phyloP scores from a whole-genome alignment of 2,113 vertebrate species.

The Hyla sarda region DNA sequence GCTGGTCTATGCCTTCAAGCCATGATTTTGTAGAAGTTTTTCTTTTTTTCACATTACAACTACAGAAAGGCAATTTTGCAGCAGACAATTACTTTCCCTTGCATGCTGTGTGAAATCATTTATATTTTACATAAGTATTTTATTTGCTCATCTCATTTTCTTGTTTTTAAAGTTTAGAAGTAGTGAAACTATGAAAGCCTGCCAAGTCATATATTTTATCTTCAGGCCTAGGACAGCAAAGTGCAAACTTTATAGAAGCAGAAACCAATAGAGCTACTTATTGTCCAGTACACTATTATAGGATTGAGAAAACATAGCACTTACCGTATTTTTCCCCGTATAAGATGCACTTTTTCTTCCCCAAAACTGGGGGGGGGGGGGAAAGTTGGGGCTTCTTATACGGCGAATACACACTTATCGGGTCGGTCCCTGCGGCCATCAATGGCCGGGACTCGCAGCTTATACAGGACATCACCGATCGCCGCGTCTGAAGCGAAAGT shows the following conservation, averaged over 20 bases:
- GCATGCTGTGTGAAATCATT: slow-evolving; percentile 29
- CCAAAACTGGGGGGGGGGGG: too few relatives aligned
- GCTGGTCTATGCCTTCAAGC: background rate
- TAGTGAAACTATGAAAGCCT: background rate
- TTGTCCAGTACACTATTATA: background rate
- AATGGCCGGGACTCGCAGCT: too few relatives aligned
- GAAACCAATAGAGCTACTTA: background rate
- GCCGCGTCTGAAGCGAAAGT: too few relatives aligned
- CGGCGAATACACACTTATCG: too few relatives aligned
- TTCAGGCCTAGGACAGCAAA: background rate
- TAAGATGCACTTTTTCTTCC: too few relatives aligned
- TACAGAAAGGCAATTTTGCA: slow-evolving; percentile 27
- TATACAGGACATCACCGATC: too few relatives aligned
- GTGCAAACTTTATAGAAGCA: background rate
- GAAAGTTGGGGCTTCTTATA: too few relatives aligned
- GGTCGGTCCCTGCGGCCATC: too few relatives aligned
- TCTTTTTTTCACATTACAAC: background rate
- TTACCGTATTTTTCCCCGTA: too few relatives aligned
- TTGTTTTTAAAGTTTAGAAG: slow-evolving; percentile 9
- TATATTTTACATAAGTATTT: slow-evolving; percentile 10
- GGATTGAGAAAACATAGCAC: background rate
- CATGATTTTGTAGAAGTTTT: slow-evolving; percentile 3
- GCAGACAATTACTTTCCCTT: slow-evolving; percentile 16
- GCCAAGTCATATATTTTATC: background rate
- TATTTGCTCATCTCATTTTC: slow-evolving; percentile 16